These are phyloP conservation scores for Oxyura jamaicensis DNA, from an alignment of 2,113 vertebrate genomes.

Conservation along the genomic window DNA sequence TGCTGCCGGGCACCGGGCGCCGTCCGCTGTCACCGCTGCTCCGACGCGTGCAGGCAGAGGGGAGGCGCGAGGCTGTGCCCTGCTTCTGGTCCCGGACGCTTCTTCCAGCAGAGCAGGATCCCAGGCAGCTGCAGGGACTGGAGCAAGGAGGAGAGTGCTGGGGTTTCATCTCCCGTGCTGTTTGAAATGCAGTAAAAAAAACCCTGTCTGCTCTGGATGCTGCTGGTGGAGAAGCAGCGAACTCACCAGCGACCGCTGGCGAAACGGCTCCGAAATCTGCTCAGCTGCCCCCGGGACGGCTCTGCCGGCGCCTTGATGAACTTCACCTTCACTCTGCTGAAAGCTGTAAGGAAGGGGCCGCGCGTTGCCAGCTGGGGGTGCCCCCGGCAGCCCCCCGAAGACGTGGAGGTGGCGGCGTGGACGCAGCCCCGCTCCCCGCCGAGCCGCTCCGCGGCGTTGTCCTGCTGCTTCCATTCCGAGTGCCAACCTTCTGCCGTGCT, in stretches of 20 bases:
- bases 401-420: neutral
- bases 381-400: no score
- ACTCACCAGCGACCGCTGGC: neutral
- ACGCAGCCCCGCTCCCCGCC: neutral
- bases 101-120: neutral
- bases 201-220: neutral
- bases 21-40: neutral
- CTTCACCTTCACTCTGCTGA: neutral
- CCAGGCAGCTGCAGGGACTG: rapidly evolving
- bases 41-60: rapidly evolving
- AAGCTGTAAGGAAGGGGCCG: neutral
- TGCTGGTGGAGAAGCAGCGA: rapidly evolving
- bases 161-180: neutral
- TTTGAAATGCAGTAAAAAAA: neutral
- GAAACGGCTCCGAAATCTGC: neutral
- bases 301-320: neutral
- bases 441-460: neutral
- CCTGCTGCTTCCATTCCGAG: slow-evolving; percentile 16
- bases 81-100: neutral
- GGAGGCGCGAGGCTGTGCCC: neutral
- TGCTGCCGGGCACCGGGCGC: slow-evolving; percentile 24
- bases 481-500: slow-evolving; percentile 31
- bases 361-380: no score
- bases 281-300: neutral
- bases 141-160: rapidly evolving